These are phyloP conservation scores for Myrmecobius fasciatus DNA, from an alignment of 2,113 vertebrate genomes.

Conservation along the genomic window DNA sequence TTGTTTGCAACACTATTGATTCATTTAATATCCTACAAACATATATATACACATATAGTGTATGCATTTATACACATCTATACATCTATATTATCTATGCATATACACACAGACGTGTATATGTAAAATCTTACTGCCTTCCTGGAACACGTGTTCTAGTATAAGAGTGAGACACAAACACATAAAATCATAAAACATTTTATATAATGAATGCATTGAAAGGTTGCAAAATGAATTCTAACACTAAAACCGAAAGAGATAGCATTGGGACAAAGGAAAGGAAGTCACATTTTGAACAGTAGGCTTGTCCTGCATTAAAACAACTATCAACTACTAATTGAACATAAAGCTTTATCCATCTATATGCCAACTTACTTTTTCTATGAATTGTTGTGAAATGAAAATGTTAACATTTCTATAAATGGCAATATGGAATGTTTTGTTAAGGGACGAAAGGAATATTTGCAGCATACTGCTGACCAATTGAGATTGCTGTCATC, in stretches of 20 bases:
- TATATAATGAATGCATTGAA: neutral
- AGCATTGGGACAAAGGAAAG: neutral
- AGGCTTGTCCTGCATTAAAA: neutral
- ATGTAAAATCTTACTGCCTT: neutral
- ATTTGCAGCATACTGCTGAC: neutral
- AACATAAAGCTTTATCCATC: neutral
- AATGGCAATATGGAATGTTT: neutral
- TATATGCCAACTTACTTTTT: neutral
- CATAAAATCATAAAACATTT: neutral
- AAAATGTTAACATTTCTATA: neutral
- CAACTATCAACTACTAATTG: neutral
- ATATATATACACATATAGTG: too few relatives aligned
- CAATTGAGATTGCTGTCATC: neutral
- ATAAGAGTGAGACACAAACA: neutral
- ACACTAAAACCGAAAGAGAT: neutral
- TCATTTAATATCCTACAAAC: neutral
- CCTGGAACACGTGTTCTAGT: neutral
- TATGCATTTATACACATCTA: too few relatives aligned
- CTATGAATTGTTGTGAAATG: neutral
- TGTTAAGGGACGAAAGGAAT: neutral
- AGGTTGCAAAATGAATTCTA: neutral
- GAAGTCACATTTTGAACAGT: neutral
- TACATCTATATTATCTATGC: neutral
- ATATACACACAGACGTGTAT: neutral
- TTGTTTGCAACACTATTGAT: neutral